Conservation (phyloP, 64 coral and sea anemone genomes). For the Actinia equina region DNA sequence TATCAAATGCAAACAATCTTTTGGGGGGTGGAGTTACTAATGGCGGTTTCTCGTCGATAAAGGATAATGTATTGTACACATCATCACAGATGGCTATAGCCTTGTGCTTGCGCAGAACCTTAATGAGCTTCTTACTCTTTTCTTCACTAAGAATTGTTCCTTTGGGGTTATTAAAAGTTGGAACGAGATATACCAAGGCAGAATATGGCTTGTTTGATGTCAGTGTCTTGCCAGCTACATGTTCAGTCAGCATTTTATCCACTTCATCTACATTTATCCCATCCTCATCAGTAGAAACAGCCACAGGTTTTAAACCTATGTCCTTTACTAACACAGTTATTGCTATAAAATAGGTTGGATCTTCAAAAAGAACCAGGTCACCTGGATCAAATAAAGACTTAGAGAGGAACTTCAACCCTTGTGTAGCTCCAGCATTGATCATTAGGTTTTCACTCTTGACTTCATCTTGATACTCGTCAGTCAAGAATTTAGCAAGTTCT, state of each 20-base stretch:
- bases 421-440: conserved; percentile 66
- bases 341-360: conserved; percentile 81
- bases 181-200: conserved; percentile 65
- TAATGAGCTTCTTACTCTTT: conserved; percentile 51
- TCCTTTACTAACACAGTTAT: conserved; percentile 56
- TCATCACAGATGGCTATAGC: conserved; percentile 83
- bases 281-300: conserved; percentile 60
- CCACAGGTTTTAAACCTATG: conserved; percentile 56
- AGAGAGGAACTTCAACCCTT: conserved; percentile 43
- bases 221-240: neutral
- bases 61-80: conserved; percentile 74
- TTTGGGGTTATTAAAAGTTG: conserved; percentile 86
- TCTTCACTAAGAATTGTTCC: conserved; percentile 49
- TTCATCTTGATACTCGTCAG: conserved; percentile 40
- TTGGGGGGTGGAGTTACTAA: conserved; percentile 39
- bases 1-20: conserved; percentile 67
- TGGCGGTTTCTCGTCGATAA: conserved; percentile 49
- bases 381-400: conserved; percentile 52
- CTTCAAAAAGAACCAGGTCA: conserved; percentile 80
- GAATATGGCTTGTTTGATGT: conserved; percentile 63
- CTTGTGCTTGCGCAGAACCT: conserved; percentile 76
- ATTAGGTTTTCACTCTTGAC: conserved; percentile 59
- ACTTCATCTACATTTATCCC: conserved; percentile 77
- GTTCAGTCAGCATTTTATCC: conserved; percentile 56
- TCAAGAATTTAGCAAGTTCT: conserved; percentile 76